Evolutionary conservation across 2,888 invertebrate species (phyloP).

Genomic region (Gymnosoma rotundatum): DNA sequence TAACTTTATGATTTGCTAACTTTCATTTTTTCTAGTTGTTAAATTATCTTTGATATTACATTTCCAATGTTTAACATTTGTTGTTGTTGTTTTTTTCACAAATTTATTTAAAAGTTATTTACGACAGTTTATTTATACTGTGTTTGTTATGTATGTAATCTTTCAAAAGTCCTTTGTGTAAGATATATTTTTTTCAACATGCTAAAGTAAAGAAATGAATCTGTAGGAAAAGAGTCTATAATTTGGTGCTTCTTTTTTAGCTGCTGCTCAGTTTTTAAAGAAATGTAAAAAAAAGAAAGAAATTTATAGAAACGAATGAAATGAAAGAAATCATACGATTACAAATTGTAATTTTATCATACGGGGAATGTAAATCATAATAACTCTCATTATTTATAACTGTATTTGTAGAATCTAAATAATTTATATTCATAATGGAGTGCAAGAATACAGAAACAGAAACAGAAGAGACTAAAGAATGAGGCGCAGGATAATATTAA

Average conservation of each 20-base stretch:
- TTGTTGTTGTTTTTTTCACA: neutral
- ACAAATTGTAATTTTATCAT: slow-evolving; percentile 64
- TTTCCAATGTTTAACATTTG: neutral
- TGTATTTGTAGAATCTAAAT: slow-evolving; percentile 13
- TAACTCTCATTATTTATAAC: slow-evolving; percentile 25
- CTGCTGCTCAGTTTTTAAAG: slow-evolving; percentile 37
- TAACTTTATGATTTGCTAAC: slow-evolving; percentile 60
- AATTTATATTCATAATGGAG: slow-evolving; percentile 67
- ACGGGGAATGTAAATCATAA: slow-evolving; percentile 63
- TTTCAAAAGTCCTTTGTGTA: slow-evolving; percentile 49
- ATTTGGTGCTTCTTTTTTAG: slow-evolving; percentile 60
- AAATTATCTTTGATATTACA: slow-evolving; percentile 14
- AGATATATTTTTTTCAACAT: slow-evolving; percentile 2
- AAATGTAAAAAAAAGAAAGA: slow-evolving; percentile 34
- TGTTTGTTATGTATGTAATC: slow-evolving; percentile 30
- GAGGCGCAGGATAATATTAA: neutral
- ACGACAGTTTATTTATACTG: slow-evolving; percentile 1
- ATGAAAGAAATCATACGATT: slow-evolving; percentile 44
- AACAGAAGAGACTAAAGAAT: neutral
- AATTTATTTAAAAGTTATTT: slow-evolving; percentile 45
- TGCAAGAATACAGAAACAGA: slow-evolving; percentile 33
- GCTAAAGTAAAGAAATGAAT: slow-evolving; percentile 28
- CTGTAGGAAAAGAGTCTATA: slow-evolving; percentile 33
- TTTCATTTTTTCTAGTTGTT: slow-evolving; percentile 17
- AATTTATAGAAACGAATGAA: slow-evolving; percentile 41